Percentiles rank a stretch among this genome's conserved stretches.
phyloP scores from a whole-genome alignment of 92 coral and sea anemone genomes.

The Diadumene lineata region DNA sequence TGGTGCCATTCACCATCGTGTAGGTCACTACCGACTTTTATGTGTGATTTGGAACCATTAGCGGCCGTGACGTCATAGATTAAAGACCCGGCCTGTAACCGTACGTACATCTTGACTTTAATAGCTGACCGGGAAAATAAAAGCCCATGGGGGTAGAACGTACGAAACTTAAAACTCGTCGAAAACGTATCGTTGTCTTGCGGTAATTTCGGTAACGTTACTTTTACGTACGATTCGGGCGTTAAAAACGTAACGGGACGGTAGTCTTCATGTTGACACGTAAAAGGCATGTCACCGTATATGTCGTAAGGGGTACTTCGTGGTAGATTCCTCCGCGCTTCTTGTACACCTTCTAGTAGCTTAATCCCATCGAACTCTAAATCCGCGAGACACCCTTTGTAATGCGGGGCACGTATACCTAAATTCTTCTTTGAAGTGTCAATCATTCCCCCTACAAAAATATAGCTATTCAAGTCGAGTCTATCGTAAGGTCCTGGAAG shows the following conservation, averaged over 20 bases:
- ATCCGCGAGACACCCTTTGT: conserved; percentile 74
- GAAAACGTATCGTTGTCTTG: conserved; percentile 71
- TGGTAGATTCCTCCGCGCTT: conserved; percentile 13
- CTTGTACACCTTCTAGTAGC: conserved; percentile 41
- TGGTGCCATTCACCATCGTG: conserved; percentile 94
- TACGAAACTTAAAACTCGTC: conserved; percentile 80
- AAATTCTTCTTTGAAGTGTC: conserved; percentile 1
- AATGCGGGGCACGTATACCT: conserved; percentile 32
- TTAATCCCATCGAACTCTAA: conserved; percentile 55
- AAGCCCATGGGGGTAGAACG: conserved; percentile 71
- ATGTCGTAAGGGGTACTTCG: conserved; percentile 21
- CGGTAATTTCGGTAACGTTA: conserved; percentile 56
- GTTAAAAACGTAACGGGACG: conserved; percentile 60
- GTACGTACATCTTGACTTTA: conserved; percentile 56
- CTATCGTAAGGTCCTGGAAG: conserved; percentile 37
- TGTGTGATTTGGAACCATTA: conserved; percentile 44
- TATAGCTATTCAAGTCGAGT: conserved; percentile 50
- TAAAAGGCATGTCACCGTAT: conserved; percentile 50
- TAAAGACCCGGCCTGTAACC: conserved; percentile 61
- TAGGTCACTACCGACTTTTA: conserved; percentile 62
- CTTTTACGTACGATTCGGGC: conserved; percentile 59
- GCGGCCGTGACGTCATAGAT: conserved; percentile 67
- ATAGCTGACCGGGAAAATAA: conserved; percentile 68
- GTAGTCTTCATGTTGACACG: conserved; percentile 58
- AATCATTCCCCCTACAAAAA: conserved; percentile 76